phyloP scores from a whole-genome alignment of 2,888 invertebrate genomes.

The Caenorhabditis becei region DNA sequence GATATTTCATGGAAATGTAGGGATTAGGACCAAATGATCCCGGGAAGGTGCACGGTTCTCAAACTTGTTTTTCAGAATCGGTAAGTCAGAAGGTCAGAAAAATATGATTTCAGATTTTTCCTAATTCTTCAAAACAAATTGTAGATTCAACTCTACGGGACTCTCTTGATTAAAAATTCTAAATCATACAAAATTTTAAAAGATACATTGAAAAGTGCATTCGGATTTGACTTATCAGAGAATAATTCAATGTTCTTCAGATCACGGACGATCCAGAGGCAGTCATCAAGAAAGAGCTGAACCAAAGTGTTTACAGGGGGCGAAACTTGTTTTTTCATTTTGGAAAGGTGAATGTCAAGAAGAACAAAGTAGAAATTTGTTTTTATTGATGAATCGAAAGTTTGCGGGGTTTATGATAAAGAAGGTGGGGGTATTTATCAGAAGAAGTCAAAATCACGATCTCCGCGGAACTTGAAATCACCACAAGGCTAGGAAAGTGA shows the following conservation, averaged over 20 bases:
- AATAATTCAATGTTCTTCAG: neutral
- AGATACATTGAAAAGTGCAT: no score
- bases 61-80: neutral
- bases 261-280: neutral
- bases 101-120: no score
- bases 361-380: conserved; percentile 9
- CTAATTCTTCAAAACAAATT: no score
- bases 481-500: neutral
- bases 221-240: no score
- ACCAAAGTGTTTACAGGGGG: conserved; percentile 25
- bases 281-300: neutral
- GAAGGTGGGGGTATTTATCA: neutral
- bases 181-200: no score
- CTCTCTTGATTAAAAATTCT: no score
- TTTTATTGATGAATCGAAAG: conserved; percentile 1
- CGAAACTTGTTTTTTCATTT: conserved; percentile 27
- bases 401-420: neutral
- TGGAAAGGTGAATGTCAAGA: conserved; percentile 2
- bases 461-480: neutral
- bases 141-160: no score
- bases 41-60: neutral
- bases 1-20: neutral
- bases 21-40: neutral
- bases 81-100: neutral
- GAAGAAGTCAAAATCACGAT: neutral